phyloP scores from a whole-genome alignment of 2,113 vertebrate species.

The Conger conger region DNA sequence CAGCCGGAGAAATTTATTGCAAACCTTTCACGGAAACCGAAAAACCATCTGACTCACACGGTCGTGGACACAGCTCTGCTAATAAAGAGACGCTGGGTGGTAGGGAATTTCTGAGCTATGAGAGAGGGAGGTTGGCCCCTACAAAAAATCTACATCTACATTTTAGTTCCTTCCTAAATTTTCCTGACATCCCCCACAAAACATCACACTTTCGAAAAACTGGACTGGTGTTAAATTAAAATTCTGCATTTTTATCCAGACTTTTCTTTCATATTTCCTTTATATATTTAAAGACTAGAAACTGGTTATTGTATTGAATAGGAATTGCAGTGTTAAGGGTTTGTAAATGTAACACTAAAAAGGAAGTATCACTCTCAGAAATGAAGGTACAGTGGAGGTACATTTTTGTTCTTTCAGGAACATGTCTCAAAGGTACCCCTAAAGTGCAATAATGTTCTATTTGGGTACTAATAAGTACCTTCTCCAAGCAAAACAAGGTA shows the following conservation, averaged over 20 bases:
- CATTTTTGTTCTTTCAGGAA: no score
- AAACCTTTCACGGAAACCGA: neutral
- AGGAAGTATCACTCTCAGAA: neutral
- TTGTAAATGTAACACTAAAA: neutral
- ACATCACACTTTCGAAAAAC: neutral
- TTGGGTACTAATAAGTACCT: no score
- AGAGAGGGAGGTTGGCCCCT: neutral
- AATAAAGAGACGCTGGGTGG: neutral
- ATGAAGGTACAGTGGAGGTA: no score
- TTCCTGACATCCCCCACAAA: neutral
- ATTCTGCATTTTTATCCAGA: neutral
- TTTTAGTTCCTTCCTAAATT: neutral
- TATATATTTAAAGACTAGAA: neutral
- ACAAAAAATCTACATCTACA: neutral
- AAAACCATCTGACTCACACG: neutral
- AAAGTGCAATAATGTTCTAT: no score
- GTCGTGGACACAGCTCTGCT: neutral
- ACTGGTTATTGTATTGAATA: neutral
- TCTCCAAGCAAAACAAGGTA: no score
- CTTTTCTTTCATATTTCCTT: neutral
- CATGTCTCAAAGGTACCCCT: no score
- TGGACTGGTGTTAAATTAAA: neutral
- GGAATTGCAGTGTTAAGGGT: neutral
- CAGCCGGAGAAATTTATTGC: neutral
- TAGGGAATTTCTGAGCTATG: neutral